Evolutionary conservation across 2,797 vertebrate species (phyloP).

Genomic region (Alouatta caraya): DNA sequence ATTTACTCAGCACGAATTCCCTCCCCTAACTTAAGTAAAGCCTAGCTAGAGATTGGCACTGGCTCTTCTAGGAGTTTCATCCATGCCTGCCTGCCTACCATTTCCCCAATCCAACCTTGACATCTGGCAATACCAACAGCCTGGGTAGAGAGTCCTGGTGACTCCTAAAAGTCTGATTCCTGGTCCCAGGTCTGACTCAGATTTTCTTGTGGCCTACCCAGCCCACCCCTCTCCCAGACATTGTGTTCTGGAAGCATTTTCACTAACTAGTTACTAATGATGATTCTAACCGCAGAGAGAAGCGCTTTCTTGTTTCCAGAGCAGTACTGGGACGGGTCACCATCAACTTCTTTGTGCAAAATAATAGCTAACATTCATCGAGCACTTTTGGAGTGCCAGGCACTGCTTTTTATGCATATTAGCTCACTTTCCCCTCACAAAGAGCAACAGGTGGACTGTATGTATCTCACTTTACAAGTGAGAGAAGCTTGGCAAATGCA

Average conservation of each 20-base stretch:
- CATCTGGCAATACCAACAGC: background rate
- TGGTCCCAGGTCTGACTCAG: background rate
- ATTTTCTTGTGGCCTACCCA: background rate
- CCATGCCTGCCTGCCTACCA: background rate
- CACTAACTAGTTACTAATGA: background rate
- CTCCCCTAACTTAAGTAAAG: conserved; percentile 69
- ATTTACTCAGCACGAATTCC: conserved; percentile 71
- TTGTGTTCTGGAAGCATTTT: background rate
- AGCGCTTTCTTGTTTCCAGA: background rate
- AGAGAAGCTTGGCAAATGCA: background rate
- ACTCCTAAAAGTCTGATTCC: background rate
- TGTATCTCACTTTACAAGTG: background rate
- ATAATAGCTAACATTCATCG: background rate
- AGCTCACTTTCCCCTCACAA: background rate
- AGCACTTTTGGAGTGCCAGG: background rate
- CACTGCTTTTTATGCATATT: background rate
- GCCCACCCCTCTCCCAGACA: background rate
- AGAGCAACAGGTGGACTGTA: background rate
- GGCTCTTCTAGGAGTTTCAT: background rate
- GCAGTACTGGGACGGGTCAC: background rate
- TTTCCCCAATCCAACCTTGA: background rate
- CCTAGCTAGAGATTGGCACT: conserved; percentile 49
- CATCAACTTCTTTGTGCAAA: background rate
- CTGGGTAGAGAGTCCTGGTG: too few relatives aligned
- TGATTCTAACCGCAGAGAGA: background rate